Evolutionary conservation across 2,113 vertebrate genomes (phyloP), one percentile per base, ranked within the genome.

Genomic region (Dolichallabes microphthalmus): DNA sequence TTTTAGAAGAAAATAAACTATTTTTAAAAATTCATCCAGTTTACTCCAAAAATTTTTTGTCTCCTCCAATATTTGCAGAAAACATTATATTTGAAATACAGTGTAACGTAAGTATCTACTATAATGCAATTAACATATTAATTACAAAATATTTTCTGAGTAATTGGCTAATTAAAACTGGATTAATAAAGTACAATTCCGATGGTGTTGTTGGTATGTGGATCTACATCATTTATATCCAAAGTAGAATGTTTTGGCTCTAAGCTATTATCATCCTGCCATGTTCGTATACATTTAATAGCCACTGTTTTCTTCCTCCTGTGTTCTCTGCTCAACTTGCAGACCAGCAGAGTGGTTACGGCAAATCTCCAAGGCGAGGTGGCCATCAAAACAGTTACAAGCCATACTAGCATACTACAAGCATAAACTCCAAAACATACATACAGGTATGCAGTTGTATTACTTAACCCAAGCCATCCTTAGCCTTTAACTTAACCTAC

Each of bases 301-400:
- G 63, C 30, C 57, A 79, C 45, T 85, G 63, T 30, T 75, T 82
- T 85, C 58, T 82, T 76, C 77, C 75, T 82, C 88, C 76, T 86
- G 32, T 90, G 87, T 91, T 87, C 88, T 86, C 85, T 50, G 84
- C 82, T 77, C 89, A 84, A 63, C 63, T 77, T 76, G 91, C 91
- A 98, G 98, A 97, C 97, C 96, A 98, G 92, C 96, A 98, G 93
- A 97, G 94, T 94, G 97, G 97, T 94, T 99, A 99, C 92, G 97
- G 98, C 87, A 99, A 99, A 95, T 96, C 97, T 90, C 96, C 97
- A 91, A 96, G 98, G 92, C 96, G 98, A 95, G 97, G 97, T 79
- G 96, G 96, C 91, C 98, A 99, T 96, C 96, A 97, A 97, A 99
- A 98, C 96, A 99, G 95, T 94, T 99, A 99, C 97, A 98, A 98